These are phyloP conservation scores for Nephotettix cincticeps DNA, from an alignment of 1,140 invertebrate genomes.

Conservation along the genomic window DNA sequence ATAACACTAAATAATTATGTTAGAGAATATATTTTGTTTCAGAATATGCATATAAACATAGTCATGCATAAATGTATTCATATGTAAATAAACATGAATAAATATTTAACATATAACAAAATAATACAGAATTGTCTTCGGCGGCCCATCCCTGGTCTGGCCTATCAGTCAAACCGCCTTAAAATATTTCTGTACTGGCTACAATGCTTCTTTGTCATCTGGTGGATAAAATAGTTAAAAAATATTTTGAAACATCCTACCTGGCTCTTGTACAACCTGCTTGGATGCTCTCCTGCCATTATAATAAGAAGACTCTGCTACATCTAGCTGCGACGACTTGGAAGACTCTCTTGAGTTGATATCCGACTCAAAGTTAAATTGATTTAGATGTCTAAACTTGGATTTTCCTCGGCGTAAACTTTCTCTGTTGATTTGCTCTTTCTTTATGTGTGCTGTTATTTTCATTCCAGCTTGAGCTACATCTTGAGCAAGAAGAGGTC, in stretches of 20 bases:
- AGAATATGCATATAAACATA: too few relatives aligned
- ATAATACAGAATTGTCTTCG: too few relatives aligned
- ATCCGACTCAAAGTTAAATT: background rate
- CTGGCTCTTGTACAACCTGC: background rate
- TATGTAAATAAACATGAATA: too few relatives aligned
- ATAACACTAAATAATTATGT: too few relatives aligned
- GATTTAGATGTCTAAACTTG: background rate
- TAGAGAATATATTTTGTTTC: too few relatives aligned
- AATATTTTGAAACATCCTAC: background rate
- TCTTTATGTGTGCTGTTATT: conserved; percentile 15
- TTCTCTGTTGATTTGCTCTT: conserved; percentile 5
- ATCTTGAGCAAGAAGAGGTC: conserved; percentile 21
- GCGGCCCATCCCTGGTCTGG: too few relatives aligned
- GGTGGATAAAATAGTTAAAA: too few relatives aligned
- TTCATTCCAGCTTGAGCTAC: conserved; percentile 30
- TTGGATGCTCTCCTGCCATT: background rate
- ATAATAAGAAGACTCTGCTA: background rate
- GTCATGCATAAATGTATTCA: too few relatives aligned
- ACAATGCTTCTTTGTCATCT: too few relatives aligned
- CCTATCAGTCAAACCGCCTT: too few relatives aligned
- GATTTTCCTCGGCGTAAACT: background rate
- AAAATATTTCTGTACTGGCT: too few relatives aligned
- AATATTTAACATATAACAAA: too few relatives aligned
- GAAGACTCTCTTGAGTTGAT: background rate
- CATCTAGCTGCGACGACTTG: background rate